phyloP scores from a whole-genome alignment of 2,888 invertebrate genomes.

The Smittia aterrima region DNA sequence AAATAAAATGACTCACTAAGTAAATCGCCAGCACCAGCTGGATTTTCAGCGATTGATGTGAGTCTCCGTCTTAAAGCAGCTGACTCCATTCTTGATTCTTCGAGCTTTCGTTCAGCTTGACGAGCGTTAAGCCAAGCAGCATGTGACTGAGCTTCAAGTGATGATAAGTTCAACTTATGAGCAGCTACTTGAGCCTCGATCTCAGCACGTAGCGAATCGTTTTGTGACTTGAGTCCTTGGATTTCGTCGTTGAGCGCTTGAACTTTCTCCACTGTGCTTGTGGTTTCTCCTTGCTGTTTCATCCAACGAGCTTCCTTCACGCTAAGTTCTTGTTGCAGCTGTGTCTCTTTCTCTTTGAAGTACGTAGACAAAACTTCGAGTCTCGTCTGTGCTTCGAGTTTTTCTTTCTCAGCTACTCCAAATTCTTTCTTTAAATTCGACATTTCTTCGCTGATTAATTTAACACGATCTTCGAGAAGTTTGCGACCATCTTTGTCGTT shows the following conservation, averaged over 20 bases:
- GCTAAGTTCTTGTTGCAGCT: constrained; percentile 78
- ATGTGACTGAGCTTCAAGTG: constrained; percentile 79
- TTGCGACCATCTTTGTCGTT: constrained; percentile 55
- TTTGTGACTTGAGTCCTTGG: constrained; percentile 69
- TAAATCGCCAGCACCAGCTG: constrained; percentile 44
- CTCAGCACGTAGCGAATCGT: constrained; percentile 71
- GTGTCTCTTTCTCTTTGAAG: constrained; percentile 85
- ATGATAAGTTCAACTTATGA: constrained; percentile 67
- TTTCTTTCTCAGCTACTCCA: constrained; percentile 66
- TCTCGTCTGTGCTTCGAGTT: constrained; percentile 74
- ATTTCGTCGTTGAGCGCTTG: constrained; percentile 76
- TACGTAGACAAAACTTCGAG: constrained; percentile 83
- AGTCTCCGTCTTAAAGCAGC: constrained; percentile 64
- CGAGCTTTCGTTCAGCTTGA: constrained; percentile 76
- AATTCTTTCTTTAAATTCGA: constrained; percentile 59
- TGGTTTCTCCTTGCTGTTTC: constrained; percentile 77
- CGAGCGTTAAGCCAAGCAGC: constrained; percentile 82
- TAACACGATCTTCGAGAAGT: constrained; percentile 53
- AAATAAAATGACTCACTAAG: neutral
- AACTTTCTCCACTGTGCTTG: constrained; percentile 75
- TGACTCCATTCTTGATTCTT: constrained; percentile 74
- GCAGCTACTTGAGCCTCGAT: constrained; percentile 78
- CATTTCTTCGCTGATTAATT: constrained; percentile 56
- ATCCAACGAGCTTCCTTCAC: constrained; percentile 74
- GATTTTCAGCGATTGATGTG: constrained; percentile 49